Evolutionary conservation across 2,797 vertebrate species (phyloP), one percentile per base, ranked within the genome.

Genomic region (Molossus alvarezi): DNA sequence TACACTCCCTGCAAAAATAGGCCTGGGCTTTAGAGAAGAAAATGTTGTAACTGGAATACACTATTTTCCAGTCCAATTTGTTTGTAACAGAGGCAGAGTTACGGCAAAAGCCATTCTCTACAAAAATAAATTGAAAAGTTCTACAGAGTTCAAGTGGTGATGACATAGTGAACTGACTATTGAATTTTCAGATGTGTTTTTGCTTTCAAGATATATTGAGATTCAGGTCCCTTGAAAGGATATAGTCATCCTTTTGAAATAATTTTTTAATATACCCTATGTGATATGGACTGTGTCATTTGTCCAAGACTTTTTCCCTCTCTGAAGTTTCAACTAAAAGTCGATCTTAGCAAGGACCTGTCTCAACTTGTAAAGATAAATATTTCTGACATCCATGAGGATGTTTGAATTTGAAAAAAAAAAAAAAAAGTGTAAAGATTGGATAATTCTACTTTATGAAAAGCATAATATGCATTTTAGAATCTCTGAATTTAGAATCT

Each of bases 181-280:
- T 93, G 51, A 81, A 90, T 92, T 96, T 95, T 95, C 75, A 95
- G 48, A 95, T 53, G 5, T 84, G 18, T 83, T 91, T 93, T 95
- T 90, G 27, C 65, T 92, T 94, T 86, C 86, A 96, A 94, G 65
- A 67, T 62, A 89, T 73, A 71, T 65, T 96, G 71, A 88, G 71
- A 91, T 87, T 51, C 91, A 91, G 45, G 58, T 83, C 6, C 18
- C 57, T 91, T 95, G 51, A 97, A 95, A 95, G 62, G 91, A 89
- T 48, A 91, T 77, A 95, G 92, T 96, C 23, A 88, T 87, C 23
- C 60, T 64, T 93, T 96, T 92, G 83, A 96, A 96, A 67, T 97
- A 25, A 89, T 82, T 94, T 94, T 94, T 80, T 86, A 94, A 94
- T 90, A 95, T 92, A 88, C 10, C 9, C 27, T 97, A 17, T 10